Evolutionary conservation across 2,797 vertebrate species (phyloP).

Genomic region (Micromesistius poutassou): DNA sequence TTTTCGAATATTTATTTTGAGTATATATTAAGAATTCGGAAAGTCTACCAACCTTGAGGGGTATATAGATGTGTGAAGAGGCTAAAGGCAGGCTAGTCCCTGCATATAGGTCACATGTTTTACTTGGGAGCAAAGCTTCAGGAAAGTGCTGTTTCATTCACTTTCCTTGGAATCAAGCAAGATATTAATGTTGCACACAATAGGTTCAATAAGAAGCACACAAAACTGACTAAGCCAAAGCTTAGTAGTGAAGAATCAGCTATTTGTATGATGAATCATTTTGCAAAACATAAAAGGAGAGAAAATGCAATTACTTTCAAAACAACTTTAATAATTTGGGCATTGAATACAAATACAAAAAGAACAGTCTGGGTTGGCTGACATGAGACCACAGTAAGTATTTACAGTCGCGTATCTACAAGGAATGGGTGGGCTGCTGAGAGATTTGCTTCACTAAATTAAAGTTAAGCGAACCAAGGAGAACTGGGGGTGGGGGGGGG

Average conservation of each 20-base stretch:
- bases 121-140: not conserved
- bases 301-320: not conserved
- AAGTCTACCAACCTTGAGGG: too few species aligned
- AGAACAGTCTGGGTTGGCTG: conserved; percentile 40
- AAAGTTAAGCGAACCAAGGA: conserved; percentile 8
- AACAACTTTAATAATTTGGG: conserved; percentile 54
- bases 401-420: conserved; percentile 76
- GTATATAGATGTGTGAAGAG: too few species aligned
- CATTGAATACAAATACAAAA: conserved; percentile 55
- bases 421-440: conserved; percentile 30
- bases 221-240: not conserved
- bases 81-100: too few species aligned
- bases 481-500: conserved; percentile 23
- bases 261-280: not conserved
- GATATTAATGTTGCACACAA: not conserved
- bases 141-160: too few species aligned
- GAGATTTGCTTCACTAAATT: conserved; percentile 25
- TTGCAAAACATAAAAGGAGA: not conserved
- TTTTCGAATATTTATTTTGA: too few species aligned
- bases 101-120: too few species aligned
- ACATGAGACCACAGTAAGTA: conserved; percentile 56
- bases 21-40: too few species aligned
- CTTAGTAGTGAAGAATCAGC: not conserved
- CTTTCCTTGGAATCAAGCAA: too few species aligned
- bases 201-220: not conserved